Conservation (phyloP, 2,888 invertebrate genomes). For the Nycteola revayana region DNA sequence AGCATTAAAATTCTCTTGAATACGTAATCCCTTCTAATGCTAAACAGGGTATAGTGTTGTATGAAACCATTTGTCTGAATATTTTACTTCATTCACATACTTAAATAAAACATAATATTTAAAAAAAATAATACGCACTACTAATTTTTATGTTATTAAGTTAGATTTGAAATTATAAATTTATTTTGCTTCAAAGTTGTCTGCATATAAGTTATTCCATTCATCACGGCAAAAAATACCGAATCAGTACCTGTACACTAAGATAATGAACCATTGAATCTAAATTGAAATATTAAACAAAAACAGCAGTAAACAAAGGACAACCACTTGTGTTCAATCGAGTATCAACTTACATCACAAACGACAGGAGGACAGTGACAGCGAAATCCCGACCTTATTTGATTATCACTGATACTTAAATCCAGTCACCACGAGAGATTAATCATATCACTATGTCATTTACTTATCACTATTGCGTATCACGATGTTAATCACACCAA, state of each 20-base stretch:
- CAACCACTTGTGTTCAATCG: slow-evolving; percentile 34
- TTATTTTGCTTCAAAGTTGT: too few relatives aligned
- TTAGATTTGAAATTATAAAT: too few relatives aligned
- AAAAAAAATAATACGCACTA: too few relatives aligned
- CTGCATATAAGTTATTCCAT: too few relatives aligned
- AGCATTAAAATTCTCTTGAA: slow-evolving; percentile 26
- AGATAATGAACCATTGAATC: too few relatives aligned
- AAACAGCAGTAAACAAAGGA: slow-evolving; percentile 21
- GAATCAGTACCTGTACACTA: too few relatives aligned
- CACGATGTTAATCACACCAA: slow-evolving; percentile 22
- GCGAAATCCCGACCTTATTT: slow-evolving; percentile 30
- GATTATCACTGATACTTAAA: slow-evolving; percentile 34
- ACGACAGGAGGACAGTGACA: slow-evolving; percentile 19
- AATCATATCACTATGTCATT: slow-evolving; percentile 29
- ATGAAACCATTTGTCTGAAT: slow-evolving; percentile 15
- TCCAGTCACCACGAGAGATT: slow-evolving; percentile 33
- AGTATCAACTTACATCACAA: slow-evolving; percentile 47
- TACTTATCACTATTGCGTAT: slow-evolving; percentile 26
- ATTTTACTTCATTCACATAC: slow-evolving; percentile 3
- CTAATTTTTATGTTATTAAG: too few relatives aligned
- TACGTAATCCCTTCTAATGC: slow-evolving; percentile 23
- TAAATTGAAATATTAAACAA: slow-evolving; percentile 3
- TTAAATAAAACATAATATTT: too few relatives aligned
- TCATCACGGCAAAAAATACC: too few relatives aligned
- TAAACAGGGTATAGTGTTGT: slow-evolving; percentile 16